Conservation (phyloP, 1,140 invertebrate species). For the Drosophila sechellia region DNA sequence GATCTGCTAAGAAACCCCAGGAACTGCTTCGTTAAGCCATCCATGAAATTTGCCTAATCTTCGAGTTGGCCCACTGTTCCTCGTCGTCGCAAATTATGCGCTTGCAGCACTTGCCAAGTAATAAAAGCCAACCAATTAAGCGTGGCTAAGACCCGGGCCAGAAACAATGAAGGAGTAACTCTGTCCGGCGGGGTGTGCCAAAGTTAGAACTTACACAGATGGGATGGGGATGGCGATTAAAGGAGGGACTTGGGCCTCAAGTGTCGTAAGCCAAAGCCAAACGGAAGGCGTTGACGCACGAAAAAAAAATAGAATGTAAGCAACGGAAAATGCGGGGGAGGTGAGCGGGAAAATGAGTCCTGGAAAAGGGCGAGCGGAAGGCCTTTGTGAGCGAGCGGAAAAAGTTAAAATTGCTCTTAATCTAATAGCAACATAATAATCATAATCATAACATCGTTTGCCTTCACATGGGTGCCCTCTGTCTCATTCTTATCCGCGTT, state of each 20-base stretch:
- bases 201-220: background rate
- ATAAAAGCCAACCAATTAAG: constrained; percentile 82
- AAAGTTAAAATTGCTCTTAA: constrained; percentile 82
- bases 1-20: constrained; percentile 3
- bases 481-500: background rate
- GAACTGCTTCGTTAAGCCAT: constrained; percentile 29
- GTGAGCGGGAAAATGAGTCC: background rate
- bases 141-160: constrained; percentile 70
- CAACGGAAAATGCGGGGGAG: constrained; percentile 20
- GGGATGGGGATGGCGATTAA: constrained; percentile 1
- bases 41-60: constrained; percentile 47
- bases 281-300: constrained; percentile 62
- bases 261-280: constrained; percentile 77
- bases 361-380: background rate
- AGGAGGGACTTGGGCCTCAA: constrained; percentile 55
- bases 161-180: constrained; percentile 61
- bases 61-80: constrained; percentile 44
- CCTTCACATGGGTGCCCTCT: constrained; percentile 55
- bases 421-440: constrained; percentile 84
- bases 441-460: constrained; percentile 83
- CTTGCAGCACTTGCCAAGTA: constrained; percentile 68
- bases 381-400: constrained; percentile 46
- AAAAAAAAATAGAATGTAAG: constrained; percentile 49
- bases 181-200: constrained; percentile 14
- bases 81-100: constrained; percentile 63